phyloP scores from a whole-genome alignment of 2,113 vertebrate species.

The Bambusicola thoracicus region DNA sequence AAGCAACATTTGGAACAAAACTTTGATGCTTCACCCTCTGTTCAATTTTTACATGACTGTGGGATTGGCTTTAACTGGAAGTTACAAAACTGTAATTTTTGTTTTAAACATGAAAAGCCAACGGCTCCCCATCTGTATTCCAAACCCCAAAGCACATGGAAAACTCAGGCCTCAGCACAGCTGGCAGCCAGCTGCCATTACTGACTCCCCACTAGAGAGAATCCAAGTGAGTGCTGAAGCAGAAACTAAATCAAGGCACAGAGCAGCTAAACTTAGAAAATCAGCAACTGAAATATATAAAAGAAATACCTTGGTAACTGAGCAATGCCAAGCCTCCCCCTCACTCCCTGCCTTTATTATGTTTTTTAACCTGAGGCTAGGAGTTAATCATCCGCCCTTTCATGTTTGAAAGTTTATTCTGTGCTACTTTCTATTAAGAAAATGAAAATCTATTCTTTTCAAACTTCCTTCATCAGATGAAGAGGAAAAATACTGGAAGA shows the following conservation, averaged over 20 bases:
- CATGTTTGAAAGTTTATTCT: conserved; percentile 22
- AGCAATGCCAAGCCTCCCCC: not conserved
- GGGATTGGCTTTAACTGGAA: not conserved
- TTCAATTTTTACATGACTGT: not conserved
- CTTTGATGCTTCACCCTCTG: fast-evolving
- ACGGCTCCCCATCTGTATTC: not conserved
- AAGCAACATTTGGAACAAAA: not conserved
- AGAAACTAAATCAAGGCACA: not conserved
- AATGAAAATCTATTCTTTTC: not conserved
- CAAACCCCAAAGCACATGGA: not conserved
- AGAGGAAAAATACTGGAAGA: not conserved
- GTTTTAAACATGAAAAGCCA: not conserved
- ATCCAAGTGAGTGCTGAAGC: not conserved
- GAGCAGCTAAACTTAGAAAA: not conserved
- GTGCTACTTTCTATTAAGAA: conserved; percentile 15
- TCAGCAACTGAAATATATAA: not conserved
- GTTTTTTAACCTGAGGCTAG: not conserved
- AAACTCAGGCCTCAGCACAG: not conserved
- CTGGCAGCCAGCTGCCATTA: not conserved
- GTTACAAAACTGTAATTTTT: not conserved
- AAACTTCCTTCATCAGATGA: not conserved
- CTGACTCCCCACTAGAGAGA: not conserved
- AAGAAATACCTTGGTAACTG: not conserved
- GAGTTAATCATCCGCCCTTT: conserved; percentile 25
- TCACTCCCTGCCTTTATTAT: not conserved